Percentiles rank a stretch among this genome's conserved stretches.
These are phyloP conservation scores for Eledona agricola DNA, from an alignment of 2,888 invertebrate species.

Conservation along the genomic window DNA sequence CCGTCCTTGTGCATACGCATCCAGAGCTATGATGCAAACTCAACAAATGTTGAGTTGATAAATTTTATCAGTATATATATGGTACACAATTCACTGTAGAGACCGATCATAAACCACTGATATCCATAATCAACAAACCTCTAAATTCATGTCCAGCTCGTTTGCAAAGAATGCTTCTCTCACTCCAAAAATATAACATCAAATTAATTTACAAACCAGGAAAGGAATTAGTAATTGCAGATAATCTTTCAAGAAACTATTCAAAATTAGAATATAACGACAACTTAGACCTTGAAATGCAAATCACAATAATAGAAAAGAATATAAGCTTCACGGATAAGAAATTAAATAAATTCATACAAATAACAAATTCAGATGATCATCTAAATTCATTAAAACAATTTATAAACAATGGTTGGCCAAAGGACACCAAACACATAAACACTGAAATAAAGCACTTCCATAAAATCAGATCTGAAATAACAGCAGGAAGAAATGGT, in stretches of 20 bases:
- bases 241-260: constrained; percentile 26
- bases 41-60: no score
- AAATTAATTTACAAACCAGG: constrained; percentile 33
- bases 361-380: constrained; percentile 33
- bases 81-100: no score
- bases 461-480: constrained; percentile 2
- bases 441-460: no score
- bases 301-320: constrained; percentile 29
- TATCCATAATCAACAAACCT: constrained; percentile 32
- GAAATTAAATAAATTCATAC: constrained; percentile 32
- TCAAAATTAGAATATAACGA: constrained; percentile 22
- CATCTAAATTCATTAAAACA: constrained; percentile 41
- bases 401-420: constrained; percentile 38
- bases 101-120: constrained; percentile 31
- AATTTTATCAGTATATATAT: no score
- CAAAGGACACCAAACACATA: no score
- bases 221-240: constrained; percentile 33
- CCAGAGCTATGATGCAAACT: constrained; percentile 21
- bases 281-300: constrained; percentile 27
- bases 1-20: constrained; percentile 42
- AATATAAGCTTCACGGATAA: constrained; percentile 29
- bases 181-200: constrained; percentile 32
- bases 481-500: no score
- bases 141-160: constrained; percentile 28
- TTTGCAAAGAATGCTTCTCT: constrained; percentile 33